Percentiles rank a stretch among this genome's conserved stretches.
Conservation (phyloP, 2,113 vertebrate species). For the Rana temporaria region DNA sequence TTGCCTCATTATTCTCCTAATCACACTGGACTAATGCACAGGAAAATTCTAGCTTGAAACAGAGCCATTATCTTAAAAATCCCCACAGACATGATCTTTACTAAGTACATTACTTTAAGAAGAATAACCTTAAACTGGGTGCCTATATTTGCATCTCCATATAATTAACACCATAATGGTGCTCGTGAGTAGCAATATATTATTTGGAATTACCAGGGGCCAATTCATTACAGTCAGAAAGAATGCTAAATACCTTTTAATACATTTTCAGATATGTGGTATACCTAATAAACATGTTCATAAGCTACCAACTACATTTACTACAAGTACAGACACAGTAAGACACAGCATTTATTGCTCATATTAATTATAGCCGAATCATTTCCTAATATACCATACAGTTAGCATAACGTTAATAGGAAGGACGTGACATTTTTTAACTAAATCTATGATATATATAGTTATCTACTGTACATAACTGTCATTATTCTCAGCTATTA, state of each 20-base stretch:
- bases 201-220: neutral
- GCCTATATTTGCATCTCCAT: conserved; percentile 30
- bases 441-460: too few species aligned
- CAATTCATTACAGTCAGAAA: neutral
- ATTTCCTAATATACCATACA: too few species aligned
- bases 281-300: neutral
- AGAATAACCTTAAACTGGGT: conserved; percentile 40
- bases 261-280: neutral
- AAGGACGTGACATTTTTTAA: too few species aligned
- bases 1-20: conserved; percentile 51
- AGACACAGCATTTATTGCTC: neutral
- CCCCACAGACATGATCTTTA: conserved; percentile 36
- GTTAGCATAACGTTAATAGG: too few species aligned
- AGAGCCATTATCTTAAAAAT: conserved; percentile 48
- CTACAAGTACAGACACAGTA: neutral
- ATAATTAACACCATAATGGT: conserved; percentile 48
- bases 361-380: neutral
- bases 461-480: too few species aligned
- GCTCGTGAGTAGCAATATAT: neutral
- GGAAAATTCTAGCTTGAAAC: conserved; percentile 41
- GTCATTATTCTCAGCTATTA: too few species aligned
- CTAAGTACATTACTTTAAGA: conserved; percentile 47
- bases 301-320: neutral
- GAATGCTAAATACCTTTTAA: neutral
- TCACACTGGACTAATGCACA: conserved; percentile 50